Conservation (phyloP, 2,113 vertebrate genomes). For the Daboia siamensis region DNA sequence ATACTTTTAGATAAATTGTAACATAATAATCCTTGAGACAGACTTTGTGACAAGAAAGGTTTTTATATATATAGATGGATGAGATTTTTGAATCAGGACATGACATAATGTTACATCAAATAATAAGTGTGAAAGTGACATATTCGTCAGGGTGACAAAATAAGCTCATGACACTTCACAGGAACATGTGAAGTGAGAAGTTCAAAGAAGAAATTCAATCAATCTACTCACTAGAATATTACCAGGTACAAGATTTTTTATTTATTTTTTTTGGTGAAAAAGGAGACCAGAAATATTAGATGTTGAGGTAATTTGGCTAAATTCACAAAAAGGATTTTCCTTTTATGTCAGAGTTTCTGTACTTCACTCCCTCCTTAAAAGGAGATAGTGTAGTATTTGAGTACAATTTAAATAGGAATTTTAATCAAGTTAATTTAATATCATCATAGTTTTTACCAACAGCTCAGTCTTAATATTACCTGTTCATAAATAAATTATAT, state of each 20-base stretch:
- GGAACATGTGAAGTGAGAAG: background rate
- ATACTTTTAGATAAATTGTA: background rate
- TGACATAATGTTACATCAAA: conserved; percentile 25
- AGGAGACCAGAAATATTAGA: background rate
- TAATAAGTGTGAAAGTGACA: background rate
- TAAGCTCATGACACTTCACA: background rate
- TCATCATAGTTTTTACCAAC: background rate
- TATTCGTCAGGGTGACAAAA: background rate
- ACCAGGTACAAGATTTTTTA: background rate
- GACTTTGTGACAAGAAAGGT: background rate
- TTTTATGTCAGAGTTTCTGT: background rate
- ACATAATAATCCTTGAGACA: background rate
- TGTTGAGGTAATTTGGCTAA: background rate
- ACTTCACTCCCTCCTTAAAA: background rate
- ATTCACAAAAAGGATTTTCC: background rate
- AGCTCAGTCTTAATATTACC: too few relatives aligned
- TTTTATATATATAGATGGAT: background rate
- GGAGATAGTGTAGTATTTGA: background rate
- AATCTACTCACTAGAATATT: background rate
- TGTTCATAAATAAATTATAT: background rate
- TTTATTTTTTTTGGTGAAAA: background rate
- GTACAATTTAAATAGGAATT: background rate
- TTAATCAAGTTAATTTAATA: conserved; percentile 1
- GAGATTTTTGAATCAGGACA: background rate
- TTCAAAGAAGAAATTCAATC: background rate